Base-by-base conservation (phyloP, 2,113 vertebrate genomes). In the Oxyruncus cristatus region DNA sequence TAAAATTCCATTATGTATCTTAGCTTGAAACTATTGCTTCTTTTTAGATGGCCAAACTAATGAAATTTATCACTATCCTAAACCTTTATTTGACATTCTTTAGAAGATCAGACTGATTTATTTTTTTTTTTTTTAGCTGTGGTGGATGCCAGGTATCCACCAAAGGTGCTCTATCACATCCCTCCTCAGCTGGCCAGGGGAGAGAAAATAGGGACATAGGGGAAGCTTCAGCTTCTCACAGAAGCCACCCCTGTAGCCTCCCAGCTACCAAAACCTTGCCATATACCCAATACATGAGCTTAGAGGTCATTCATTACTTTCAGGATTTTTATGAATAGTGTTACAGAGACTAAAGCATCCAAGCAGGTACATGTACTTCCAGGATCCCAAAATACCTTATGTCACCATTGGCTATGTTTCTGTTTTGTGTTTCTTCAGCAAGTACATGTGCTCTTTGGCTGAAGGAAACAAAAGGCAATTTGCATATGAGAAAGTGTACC, bases 151-250 rank as follows among this genome's bases (percentile, higher is more conserved):
- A 59, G 30, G 15, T 59, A 12, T 30, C 53, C 35, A 27, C 22
- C n/a, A 59, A 59, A 63, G 68, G 27, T 16, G 12, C 27, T 53
- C 21, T 44, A 4, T 53, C 39, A 63, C 27, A 61, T 27, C 32
- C 21, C 3, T 83, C 33, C 13, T 62, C 37, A 52, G 12, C 46
- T 42, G 32, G 19, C 13, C 21, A 39, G 27, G 32, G 33, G 39
- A 46, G 33, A 73, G 33, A 73, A 63, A 63, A 73, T 32, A 44
- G 26, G 0, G 27, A 52, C 37, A 13, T 12, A 0, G 0, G 44
- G 28, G 33, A 77, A 52, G 11, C 2, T 5, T 39, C 72, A 77
- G 35, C 32, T 77, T 62, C 42, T 81, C 4, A 2, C 22, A 52
- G 28, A 46, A 67, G 19, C 23, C 33, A 39, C 28, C 32, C 27